A percentile compares a stretch with the other conserved stretches of the same genome.
Conservation (phyloP, 2,113 vertebrate genomes). For the Cranoglanis bouderius region DNA sequence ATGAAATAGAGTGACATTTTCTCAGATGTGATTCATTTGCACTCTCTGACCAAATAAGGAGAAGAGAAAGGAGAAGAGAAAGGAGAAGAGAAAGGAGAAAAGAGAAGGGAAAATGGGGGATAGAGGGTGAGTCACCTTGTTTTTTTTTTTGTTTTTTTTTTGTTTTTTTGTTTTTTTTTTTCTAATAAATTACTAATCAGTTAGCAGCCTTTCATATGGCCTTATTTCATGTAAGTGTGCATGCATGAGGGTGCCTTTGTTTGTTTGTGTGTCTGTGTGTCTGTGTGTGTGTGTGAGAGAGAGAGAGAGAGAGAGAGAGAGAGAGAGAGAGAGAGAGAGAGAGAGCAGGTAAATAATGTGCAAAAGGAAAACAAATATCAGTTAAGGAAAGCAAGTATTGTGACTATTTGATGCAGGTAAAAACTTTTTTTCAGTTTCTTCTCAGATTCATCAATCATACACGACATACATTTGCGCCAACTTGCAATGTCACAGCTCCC, state of each 20-base stretch:
- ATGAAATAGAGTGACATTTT: constrained; percentile 52
- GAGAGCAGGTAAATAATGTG: background rate
- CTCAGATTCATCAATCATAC: background rate
- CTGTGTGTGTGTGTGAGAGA: background rate
- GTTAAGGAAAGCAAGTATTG: background rate
- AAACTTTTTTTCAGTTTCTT: background rate
- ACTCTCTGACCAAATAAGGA: constrained; percentile 27
- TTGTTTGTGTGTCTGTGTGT: background rate
- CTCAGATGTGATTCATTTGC: constrained; percentile 52
- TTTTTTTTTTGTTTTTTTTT: too few relatives aligned
- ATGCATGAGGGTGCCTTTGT: background rate
- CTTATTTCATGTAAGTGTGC: background rate
- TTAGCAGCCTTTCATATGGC: background rate
- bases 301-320: background rate
- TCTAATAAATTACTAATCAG: constrained; percentile 36
- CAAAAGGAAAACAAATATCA: background rate
- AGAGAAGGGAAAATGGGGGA: background rate
- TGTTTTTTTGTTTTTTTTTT: too few relatives aligned
- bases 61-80: constrained; percentile 13
- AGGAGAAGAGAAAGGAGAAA: background rate
- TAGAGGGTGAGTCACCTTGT: background rate
- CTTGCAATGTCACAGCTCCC: background rate
- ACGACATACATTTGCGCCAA: background rate
- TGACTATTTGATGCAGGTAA: background rate
- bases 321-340: background rate